Evolutionary conservation across 1,140 invertebrate genomes (phyloP).

Genomic region (Temnothorax longispinosus): DNA sequence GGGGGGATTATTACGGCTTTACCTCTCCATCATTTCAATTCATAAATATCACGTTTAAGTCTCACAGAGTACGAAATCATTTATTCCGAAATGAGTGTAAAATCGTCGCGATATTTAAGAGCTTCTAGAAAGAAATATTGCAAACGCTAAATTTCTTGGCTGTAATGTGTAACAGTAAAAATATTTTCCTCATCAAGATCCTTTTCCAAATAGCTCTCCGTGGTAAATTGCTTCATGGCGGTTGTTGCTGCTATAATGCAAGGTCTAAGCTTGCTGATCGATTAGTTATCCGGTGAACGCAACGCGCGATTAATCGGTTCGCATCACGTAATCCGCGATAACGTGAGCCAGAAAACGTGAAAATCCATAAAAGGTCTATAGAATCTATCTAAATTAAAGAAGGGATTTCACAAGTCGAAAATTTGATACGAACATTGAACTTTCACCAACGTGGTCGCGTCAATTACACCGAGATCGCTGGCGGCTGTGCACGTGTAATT

Average conservation of each 20-base stretch:
- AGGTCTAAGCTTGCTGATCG: conserved; percentile 51
- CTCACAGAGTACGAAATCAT: not conserved
- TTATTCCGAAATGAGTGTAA: not conserved
- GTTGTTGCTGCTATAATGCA: not conserved
- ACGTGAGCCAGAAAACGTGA: conserved; percentile 23
- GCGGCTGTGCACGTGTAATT: conserved; percentile 99
- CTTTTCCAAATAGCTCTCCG: not conserved
- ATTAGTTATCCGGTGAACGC: conserved; percentile 42
- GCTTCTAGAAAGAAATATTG: not conserved
- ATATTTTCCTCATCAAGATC: not conserved
- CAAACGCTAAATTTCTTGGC: not conserved
- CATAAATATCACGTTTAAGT: not conserved
- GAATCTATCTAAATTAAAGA: conserved; percentile 22
- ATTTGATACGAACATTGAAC: conserved; percentile 94
- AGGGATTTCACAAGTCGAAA: not conserved
- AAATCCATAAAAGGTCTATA: conserved; percentile 13
- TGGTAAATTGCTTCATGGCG: not conserved
- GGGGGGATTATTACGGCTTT: conserved; percentile 25
- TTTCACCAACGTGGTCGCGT: conserved; percentile 94
- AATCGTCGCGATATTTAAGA: conserved; percentile 4
- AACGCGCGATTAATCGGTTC: conserved; percentile 53
- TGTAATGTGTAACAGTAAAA: not conserved
- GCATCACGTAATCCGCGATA: conserved; percentile 28
- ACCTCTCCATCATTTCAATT: not conserved
- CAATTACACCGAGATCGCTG: conserved; percentile 97